Evolutionary conservation across 2,113 vertebrate genomes (phyloP), one percentile per base, ranked within the genome.

Genomic region (Dromiciops gliroides): DNA sequence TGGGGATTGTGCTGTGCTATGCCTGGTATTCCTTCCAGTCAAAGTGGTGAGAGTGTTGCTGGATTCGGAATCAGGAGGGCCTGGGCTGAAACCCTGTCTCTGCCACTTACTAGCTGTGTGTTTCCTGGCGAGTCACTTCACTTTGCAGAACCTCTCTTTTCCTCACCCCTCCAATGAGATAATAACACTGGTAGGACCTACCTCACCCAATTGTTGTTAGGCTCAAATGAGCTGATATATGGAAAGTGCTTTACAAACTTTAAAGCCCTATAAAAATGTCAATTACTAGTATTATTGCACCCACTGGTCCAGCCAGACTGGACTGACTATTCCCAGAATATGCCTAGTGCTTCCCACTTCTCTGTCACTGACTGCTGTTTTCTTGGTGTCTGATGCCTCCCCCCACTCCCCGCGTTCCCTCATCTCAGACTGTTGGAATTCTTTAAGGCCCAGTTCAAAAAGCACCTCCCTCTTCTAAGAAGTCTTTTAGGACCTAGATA

Each of bases 231-330:
- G n/a, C n/a, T 83, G 67, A 83, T 44, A n/a, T 22, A 83, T 23
- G n/a, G 44, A 83, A 44, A 83, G 67, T 83, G 67, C 67, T 83
- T 83, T 83, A 19, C 67, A 83, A 83, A 83, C 67, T 83, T 83
- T 83, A 83, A 83, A 83, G 67, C 67, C 67, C n/a, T 83, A 83
- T 83, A 83, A 83, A 83, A 83, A 83, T 83, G 67, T 83, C 67
- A 44, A 23, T 83, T 83, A 44, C 67, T 44, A 44, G 67, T 44
- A 23, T 44, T 83, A 83, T 83, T 83, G n/a, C 67, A 75, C 67
- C 67, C 67, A 2, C 67, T 83, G 67, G 67, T 83, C 67, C 67
- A 83, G 67, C 67, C 67, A 83, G 67, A 44, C 67, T 44, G 67
- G n/a, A 23, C 67, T 83, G 16, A 44, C n/a, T 44, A 83, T 83